These are phyloP conservation scores for Pelvicachromis taeniatus DNA, from an alignment of 2,113 vertebrate genomes.

Conservation along the genomic window DNA sequence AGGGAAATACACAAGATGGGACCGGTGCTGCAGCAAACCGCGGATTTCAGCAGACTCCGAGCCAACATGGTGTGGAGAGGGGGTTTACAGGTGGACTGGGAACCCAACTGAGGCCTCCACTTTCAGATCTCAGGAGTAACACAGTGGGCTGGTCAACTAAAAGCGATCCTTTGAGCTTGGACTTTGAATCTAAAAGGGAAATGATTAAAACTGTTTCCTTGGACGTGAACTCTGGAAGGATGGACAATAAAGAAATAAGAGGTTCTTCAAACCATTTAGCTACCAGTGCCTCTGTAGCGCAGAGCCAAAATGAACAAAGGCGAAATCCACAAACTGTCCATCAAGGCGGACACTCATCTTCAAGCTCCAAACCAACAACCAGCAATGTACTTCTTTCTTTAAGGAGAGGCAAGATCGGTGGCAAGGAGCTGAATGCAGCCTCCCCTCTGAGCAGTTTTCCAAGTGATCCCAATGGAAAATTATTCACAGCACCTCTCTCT, in stretches of 20 bases:
- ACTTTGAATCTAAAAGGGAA: slow-evolving; percentile 30
- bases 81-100: background rate
- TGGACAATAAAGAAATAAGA: slow-evolving; percentile 13
- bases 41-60: background rate
- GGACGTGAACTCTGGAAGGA: slow-evolving; percentile 15
- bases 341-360: slow-evolving; percentile 27
- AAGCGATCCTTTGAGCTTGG: slow-evolving; percentile 35
- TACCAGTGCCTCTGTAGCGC: background rate
- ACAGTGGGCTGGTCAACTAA: slow-evolving; percentile 55
- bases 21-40: background rate
- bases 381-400: slow-evolving; percentile 72
- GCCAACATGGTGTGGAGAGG: background rate
- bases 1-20: slow-evolving; percentile 17
- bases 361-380: slow-evolving; percentile 66
- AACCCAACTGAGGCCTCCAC: slow-evolving; percentile 16
- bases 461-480: slow-evolving; percentile 8
- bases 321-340: slow-evolving; percentile 26
- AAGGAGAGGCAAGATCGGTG: slow-evolving; percentile 45
- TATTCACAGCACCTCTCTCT: background rate
- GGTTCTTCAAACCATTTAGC: background rate
- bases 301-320: slow-evolving; percentile 29
- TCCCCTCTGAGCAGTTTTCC: background rate
- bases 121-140: slow-evolving; percentile 26
- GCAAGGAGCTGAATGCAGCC: background rate
- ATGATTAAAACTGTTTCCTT: slow-evolving; percentile 37